Evolutionary conservation across 2,888 invertebrate species (phyloP).

Genomic region (Marronus borbonicus): DNA sequence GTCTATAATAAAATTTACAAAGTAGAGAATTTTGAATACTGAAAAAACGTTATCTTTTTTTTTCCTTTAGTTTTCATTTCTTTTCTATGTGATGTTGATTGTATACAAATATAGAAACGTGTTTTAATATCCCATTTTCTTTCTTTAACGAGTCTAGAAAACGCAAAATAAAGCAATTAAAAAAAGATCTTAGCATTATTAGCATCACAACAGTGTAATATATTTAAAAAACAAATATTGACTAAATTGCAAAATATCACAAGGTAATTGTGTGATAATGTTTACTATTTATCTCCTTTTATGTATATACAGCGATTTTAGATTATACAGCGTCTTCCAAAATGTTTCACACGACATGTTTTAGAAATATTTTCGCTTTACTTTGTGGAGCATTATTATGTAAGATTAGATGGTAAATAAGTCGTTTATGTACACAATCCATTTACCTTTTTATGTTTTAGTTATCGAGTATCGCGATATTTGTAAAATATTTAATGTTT

Average conservation of each 20-base stretch:
- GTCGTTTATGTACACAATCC: too few relatives aligned
- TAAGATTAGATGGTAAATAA: too few relatives aligned
- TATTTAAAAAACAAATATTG: constrained; percentile 3
- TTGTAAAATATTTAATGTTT: too few relatives aligned
- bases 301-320: too few relatives aligned
- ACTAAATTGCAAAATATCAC: neutral
- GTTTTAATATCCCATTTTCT: neutral
- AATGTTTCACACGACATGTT: neutral
- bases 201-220: neutral
- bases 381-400: neutral
- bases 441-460: too few relatives aligned
- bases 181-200: constrained; percentile 7
- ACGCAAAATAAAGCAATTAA: neutral
- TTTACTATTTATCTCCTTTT: neutral
- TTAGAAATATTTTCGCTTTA: neutral
- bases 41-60: neutral
- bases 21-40: neutral
- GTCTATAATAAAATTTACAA: constrained; percentile 10
- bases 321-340: neutral
- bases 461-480: too few relatives aligned
- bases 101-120: neutral
- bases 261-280: neutral
- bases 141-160: neutral
- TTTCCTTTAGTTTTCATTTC: neutral
- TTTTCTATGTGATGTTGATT: too few relatives aligned